Evolutionary conservation across 2,113 vertebrate species (phyloP).

Genomic region (Phrynosoma platyrhinos): DNA sequence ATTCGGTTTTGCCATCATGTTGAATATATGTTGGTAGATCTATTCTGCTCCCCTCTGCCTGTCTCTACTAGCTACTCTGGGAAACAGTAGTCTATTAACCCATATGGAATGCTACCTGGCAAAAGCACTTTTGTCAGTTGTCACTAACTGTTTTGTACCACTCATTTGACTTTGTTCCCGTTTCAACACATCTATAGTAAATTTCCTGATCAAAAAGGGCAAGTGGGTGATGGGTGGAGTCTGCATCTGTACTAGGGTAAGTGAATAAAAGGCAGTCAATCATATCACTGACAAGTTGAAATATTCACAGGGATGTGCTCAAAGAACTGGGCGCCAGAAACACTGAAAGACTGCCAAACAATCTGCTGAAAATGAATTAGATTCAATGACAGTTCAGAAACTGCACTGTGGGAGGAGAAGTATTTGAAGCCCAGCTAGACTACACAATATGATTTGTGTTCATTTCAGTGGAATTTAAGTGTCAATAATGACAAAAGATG

Average conservation of each 20-base stretch:
- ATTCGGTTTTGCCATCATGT: background rate
- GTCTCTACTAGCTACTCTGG: background rate
- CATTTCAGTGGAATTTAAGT: constrained; percentile 21
- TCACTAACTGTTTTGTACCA: constrained; percentile 15
- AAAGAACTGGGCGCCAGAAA: constrained; percentile 6
- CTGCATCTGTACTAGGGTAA: background rate
- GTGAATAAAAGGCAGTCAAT: constrained; percentile 31
- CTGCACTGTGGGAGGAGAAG: background rate
- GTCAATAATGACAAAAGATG: constrained; percentile 39
- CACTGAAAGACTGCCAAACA: constrained; percentile 22
- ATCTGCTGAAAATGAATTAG: constrained; percentile 44
- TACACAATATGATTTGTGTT: fast-evolving
- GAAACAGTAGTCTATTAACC: background rate
- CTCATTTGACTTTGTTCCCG: constrained; percentile 34
- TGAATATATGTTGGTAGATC: background rate
- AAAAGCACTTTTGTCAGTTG: constrained; percentile 38
- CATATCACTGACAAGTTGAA: background rate
- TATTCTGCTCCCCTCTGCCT: background rate
- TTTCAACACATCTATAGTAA: constrained; percentile 6
- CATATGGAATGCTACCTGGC: background rate
- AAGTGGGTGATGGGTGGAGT: background rate
- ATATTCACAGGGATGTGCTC: constrained; percentile 6
- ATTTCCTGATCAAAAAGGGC: constrained; percentile 1
- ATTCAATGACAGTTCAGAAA: constrained; percentile 28
- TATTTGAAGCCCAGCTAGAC: background rate